These are phyloP conservation scores for Camponotus floridanus DNA, from an alignment of 1,140 invertebrate genomes.

Conservation along the genomic window DNA sequence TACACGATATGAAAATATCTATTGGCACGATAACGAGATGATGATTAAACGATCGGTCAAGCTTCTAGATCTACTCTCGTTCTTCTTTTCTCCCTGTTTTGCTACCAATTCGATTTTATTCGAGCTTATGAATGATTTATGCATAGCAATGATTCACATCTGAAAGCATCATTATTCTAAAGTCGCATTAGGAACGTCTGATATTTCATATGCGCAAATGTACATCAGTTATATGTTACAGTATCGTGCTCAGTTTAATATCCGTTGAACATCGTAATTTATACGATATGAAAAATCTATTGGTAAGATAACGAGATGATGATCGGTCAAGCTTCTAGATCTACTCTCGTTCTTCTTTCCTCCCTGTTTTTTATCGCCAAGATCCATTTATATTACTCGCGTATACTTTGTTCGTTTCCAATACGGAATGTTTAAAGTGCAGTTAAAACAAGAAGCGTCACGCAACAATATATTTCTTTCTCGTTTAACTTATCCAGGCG, in stretches of 20 bases:
- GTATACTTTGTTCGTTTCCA: neutral
- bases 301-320: neutral
- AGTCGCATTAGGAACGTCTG: constrained; percentile 20
- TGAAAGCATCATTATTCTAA: constrained; percentile 43
- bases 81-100: neutral
- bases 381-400: no score
- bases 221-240: neutral
- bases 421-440: neutral
- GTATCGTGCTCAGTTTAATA: no score
- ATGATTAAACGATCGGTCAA: neutral
- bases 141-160: constrained; percentile 3
- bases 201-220: neutral
- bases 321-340: neutral
- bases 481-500: neutral
- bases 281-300: neutral
- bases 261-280: neutral
- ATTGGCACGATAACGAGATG: neutral
- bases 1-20: neutral
- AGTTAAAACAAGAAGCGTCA: neutral
- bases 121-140: constrained; percentile 50
- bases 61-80: neutral
- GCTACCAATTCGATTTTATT: no score
- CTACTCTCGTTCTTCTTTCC: neutral
- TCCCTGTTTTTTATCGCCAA: no score
- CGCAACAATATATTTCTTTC: constrained; percentile 21